Evolutionary conservation across 2,113 vertebrate species (phyloP), one percentile per base, ranked within the genome.

Genomic region (Proterorhinus semilunaris): DNA sequence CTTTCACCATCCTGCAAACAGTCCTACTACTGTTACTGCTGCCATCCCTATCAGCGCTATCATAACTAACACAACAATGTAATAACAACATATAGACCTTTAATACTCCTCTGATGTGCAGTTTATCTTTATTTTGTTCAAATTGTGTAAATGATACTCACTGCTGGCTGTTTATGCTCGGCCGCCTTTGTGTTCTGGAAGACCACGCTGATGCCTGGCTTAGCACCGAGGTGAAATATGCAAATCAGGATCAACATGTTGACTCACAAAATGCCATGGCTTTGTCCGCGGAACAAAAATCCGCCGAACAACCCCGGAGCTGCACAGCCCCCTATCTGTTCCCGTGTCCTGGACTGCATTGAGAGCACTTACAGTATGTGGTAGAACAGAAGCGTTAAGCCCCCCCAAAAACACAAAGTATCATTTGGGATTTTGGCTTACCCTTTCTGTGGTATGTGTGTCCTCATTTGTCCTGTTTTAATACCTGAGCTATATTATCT

Each of bases 191-290:
- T 72, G 27, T 83, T 78, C 9, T 71, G 13, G n/a, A 47, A 54
- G 75, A 45, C 69, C 65, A 69, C 53, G 42, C 53, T 75, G 65
- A 72, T 59, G 65, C 68, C 6, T 7, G 36, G 71, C 66, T 78
- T 61, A 76, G 66, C 70, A 74, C 48, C 7, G 61, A 75, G 70
- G 78, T 85, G 68, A 83, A 85, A 74, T 75, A 83, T 72, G 81
- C 70, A 87, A 84, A 85, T 74, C 62, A 85, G 78, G 76, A 83
- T 80, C 74, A 81, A 71, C 81, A 65, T 78, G 74, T 82, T 83
- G 74, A 82, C 69, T 68, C 71, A 49, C 48, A 67, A 65, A 78
- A 83, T 62, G 71, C 76, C 57, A 63, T 72, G 65, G 59, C 44
- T 72, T 78, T 82, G 74, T 72, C 68, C 64, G 61, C 12, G 16